Evolutionary conservation across 2,888 invertebrate species (phyloP).

Genomic region (Metopia argyrocephala): DNA sequence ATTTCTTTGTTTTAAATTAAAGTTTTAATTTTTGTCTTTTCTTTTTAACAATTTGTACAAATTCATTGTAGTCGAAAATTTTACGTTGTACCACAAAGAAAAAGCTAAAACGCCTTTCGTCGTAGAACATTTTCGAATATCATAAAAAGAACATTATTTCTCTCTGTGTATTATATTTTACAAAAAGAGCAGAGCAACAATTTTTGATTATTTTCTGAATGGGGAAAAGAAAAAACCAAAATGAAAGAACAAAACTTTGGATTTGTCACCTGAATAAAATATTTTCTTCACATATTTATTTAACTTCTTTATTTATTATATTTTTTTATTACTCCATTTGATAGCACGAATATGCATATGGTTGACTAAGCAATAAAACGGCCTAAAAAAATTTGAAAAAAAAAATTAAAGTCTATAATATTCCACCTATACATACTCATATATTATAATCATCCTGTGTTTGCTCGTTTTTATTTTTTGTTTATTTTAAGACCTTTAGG

Average conservation of each 20-base stretch:
- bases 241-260: constrained; percentile 15
- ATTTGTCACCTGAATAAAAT: constrained; percentile 39
- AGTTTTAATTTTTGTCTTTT: no score
- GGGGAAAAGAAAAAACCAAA: not conserved
- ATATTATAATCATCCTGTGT: constrained; percentile 30
- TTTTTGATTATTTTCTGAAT: constrained; percentile 1
- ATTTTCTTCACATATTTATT: constrained; percentile 16
- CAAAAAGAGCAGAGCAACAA: not conserved
- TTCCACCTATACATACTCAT: not conserved
- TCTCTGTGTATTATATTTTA: not conserved
- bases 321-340: constrained; percentile 23
- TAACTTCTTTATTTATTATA: no score
- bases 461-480: constrained; percentile 24
- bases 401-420: not conserved
- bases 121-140: no score
- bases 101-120: no score
- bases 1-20: no score
- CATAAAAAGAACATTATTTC: no score
- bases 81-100: no score
- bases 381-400: not conserved
- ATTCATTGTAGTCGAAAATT: no score
- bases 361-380: constrained; percentile 10
- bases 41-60: no score
- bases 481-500: not conserved
- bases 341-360: constrained; percentile 49